phyloP scores from a whole-genome alignment of 2,888 invertebrate genomes.

The Heliconius charithonia region DNA sequence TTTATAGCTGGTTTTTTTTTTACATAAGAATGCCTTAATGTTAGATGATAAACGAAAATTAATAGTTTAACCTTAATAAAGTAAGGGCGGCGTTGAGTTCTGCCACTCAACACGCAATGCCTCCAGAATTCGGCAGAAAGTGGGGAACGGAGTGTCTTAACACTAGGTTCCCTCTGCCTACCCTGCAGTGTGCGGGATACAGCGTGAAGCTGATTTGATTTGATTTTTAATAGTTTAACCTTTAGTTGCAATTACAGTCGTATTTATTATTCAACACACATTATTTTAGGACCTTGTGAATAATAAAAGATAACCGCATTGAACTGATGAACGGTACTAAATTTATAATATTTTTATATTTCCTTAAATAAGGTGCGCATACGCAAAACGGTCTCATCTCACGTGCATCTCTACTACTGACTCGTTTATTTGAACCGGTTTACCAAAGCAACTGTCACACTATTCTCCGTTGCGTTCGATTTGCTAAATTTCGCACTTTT shows the following conservation, averaged over 20 bases:
- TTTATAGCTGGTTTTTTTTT: not conserved
- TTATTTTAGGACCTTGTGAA: not conserved
- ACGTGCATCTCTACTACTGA: slow-evolving; percentile 45
- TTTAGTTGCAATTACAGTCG: not conserved
- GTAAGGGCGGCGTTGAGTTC: too few relatives aligned
- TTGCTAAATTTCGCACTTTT: slow-evolving; percentile 43
- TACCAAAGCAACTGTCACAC: slow-evolving; percentile 42
- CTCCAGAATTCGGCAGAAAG: too few relatives aligned
- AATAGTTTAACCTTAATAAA: not conserved
- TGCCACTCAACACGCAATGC: too few relatives aligned
- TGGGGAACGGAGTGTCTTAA: too few relatives aligned
- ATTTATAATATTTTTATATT: slow-evolving; percentile 26
- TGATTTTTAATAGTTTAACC: not conserved
- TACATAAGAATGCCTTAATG: not conserved
- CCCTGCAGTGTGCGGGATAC: too few relatives aligned
- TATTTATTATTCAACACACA: not conserved
- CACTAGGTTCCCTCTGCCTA: too few relatives aligned
- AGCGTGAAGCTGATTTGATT: too few relatives aligned
- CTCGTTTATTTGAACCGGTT: slow-evolving; percentile 46
- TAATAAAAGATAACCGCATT: not conserved
- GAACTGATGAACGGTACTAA: not conserved
- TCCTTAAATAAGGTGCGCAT: slow-evolving; percentile 37
- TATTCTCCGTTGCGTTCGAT: slow-evolving; percentile 35
- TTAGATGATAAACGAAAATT: not conserved
- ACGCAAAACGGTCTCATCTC: slow-evolving; percentile 38